A percentile compares a stretch with the other conserved stretches of the same genome.
phyloP scores from a whole-genome alignment of 2,888 invertebrate species.

The Gryllus longicercus region DNA sequence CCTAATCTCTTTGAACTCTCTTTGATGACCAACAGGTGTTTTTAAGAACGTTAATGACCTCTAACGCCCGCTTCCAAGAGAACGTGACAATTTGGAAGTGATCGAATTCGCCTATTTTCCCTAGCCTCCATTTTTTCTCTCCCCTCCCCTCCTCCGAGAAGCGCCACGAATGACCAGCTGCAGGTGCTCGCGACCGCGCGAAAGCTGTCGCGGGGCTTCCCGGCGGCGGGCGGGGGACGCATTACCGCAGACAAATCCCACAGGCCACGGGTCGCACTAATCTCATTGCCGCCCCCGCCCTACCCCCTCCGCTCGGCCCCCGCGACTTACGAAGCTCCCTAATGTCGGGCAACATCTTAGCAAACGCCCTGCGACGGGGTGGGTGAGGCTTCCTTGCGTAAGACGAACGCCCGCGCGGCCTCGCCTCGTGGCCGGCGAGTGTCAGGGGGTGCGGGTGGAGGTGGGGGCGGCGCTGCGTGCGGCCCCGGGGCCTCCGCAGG shows the following conservation, averaged over 20 bases:
- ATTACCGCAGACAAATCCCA: slow-evolving; percentile 9
- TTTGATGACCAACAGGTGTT: too few species aligned
- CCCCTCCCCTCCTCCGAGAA: neutral
- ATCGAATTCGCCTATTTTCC: too few species aligned
- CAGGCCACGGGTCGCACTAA: neutral
- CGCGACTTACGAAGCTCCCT: slow-evolving; percentile 1
- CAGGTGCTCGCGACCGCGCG: neutral
- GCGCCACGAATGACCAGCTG: too few species aligned
- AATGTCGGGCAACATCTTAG: slow-evolving; percentile 17
- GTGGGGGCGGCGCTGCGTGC: neutral
- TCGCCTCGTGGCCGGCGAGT: neutral
- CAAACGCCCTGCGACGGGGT: neutral
- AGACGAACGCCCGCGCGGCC: neutral
- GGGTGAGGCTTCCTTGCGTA: slow-evolving; percentile 10
- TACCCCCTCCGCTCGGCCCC: neutral
- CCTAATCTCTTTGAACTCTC: too few species aligned
- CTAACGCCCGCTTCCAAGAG: too few species aligned
- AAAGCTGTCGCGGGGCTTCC: neutral
- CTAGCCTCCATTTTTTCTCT: neutral
- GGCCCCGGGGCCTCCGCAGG: neutral
- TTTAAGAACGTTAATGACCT: too few species aligned
- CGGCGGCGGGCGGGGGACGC: neutral
- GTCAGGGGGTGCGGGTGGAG: neutral
- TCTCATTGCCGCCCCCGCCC: neutral
- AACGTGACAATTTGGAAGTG: too few species aligned